Conservation (phyloP, 2,797 vertebrate genomes). For the Muraenolepis orangiensis region DNA sequence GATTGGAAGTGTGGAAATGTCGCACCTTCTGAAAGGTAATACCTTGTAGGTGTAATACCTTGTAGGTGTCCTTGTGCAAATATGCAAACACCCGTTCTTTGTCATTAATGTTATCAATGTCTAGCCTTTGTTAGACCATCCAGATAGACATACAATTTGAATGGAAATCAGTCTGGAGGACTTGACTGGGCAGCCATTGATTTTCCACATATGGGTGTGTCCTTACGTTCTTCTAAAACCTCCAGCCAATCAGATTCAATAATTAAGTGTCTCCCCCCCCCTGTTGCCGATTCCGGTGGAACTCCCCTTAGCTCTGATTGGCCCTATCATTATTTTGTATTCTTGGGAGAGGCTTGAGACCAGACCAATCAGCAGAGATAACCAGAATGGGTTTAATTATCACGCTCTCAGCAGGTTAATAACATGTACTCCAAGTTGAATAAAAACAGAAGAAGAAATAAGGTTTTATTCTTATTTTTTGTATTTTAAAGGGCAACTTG, state of each 20-base stretch:
- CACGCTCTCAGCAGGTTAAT: background rate
- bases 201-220: background rate
- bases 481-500: background rate
- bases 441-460: background rate
- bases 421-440: background rate
- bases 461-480: too few species aligned
- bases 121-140: background rate
- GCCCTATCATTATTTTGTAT: background rate
- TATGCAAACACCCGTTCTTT: background rate
- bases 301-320: background rate
- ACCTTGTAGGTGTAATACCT: too few species aligned
- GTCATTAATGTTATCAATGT: background rate
- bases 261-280: background rate
- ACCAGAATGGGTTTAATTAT: background rate
- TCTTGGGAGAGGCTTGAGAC: background rate
- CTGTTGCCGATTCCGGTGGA: background rate
- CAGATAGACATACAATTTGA: background rate
- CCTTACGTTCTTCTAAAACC: background rate
- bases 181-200: background rate
- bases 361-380: background rate
- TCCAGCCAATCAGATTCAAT: background rate
- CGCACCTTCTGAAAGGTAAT: background rate
- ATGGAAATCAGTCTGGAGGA: background rate
- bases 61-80: background rate
- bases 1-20: background rate